Evolutionary conservation across 2,888 invertebrate genomes (phyloP).

Genomic region (Pseudanteris insignis): DNA sequence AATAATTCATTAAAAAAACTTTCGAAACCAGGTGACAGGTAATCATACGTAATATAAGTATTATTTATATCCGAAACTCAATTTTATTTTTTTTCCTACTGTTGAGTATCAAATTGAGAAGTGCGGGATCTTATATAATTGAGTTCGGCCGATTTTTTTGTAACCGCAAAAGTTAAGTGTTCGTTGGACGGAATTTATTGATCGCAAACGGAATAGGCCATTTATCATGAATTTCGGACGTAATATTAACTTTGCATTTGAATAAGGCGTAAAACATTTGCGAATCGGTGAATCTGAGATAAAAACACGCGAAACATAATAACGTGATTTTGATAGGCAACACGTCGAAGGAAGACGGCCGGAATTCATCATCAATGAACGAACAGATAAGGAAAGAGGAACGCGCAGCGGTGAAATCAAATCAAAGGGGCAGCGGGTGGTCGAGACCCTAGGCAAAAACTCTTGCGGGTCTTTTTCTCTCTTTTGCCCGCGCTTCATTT

Average conservation of each 20-base stretch:
- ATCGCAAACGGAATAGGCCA: conserved; percentile 10
- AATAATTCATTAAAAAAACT: too few species aligned
- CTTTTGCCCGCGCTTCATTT: conserved; percentile 3
- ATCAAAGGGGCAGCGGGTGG: conserved; percentile 67
- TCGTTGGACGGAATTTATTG: conserved; percentile 14
- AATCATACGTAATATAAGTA: too few species aligned
- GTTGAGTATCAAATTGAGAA: too few species aligned
- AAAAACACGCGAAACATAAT: conserved; percentile 25
- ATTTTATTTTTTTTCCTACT: too few species aligned
- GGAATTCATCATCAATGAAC: conserved; percentile 48
- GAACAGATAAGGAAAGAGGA: conserved; percentile 64
- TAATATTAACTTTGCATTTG: conserved; percentile 14
- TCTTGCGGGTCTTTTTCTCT: conserved; percentile 39
- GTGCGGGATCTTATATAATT: conserved; percentile 2
- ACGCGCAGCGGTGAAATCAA: conserved; percentile 64
- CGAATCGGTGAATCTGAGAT: conserved; percentile 17
- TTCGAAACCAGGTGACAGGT: too few species aligned
- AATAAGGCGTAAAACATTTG: conserved; percentile 19
- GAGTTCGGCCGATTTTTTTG: background rate
- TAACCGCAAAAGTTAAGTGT: conserved; percentile 6
- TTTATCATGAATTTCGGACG: conserved; percentile 25
- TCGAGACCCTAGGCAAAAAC: conserved; percentile 52
- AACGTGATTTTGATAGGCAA: conserved; percentile 26
- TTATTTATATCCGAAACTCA: too few species aligned
- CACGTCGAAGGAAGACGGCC: conserved; percentile 30